These are phyloP conservation scores for Gymnarchus niloticus DNA, from an alignment of 2,113 vertebrate species.

Conservation along the genomic window DNA sequence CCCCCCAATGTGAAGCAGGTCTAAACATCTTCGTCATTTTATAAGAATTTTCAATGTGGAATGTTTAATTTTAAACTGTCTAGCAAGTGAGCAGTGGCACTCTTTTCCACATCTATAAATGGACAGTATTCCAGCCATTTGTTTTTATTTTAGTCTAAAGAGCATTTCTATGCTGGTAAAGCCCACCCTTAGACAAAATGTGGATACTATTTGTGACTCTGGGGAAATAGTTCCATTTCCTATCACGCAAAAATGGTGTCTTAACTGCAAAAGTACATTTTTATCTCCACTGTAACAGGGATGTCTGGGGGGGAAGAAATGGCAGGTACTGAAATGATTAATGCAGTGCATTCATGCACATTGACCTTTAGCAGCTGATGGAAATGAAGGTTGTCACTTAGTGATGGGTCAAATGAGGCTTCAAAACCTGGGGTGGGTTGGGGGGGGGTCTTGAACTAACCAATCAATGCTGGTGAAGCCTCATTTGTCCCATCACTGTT, in stretches of 20 bases:
- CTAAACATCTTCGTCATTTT: background rate
- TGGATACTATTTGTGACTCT: background rate
- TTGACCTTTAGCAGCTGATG: too few relatives aligned
- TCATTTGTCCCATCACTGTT: background rate
- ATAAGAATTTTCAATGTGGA: background rate
- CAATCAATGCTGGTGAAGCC: too few relatives aligned
- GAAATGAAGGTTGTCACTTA: too few relatives aligned
- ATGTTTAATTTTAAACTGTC: background rate
- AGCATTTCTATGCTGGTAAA: background rate
- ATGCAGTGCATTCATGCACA: background rate
- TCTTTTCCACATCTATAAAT: background rate
- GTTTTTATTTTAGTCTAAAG: background rate
- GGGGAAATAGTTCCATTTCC: constrained; percentile 13
- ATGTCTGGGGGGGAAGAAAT: background rate
- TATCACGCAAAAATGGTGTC: background rate
- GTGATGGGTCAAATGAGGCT: too few relatives aligned
- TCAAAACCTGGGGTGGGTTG: too few relatives aligned
- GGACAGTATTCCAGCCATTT: background rate
- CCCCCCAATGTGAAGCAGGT: background rate
- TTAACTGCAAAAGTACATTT: background rate
- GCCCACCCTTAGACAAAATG: background rate
- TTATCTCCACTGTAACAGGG: background rate
- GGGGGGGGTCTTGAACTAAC: too few relatives aligned
- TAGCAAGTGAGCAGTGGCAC: background rate
- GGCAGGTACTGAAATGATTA: background rate